Evolutionary conservation across 2,113 vertebrate species (phyloP).

Genomic region (Acrocephalus kingi): DNA sequence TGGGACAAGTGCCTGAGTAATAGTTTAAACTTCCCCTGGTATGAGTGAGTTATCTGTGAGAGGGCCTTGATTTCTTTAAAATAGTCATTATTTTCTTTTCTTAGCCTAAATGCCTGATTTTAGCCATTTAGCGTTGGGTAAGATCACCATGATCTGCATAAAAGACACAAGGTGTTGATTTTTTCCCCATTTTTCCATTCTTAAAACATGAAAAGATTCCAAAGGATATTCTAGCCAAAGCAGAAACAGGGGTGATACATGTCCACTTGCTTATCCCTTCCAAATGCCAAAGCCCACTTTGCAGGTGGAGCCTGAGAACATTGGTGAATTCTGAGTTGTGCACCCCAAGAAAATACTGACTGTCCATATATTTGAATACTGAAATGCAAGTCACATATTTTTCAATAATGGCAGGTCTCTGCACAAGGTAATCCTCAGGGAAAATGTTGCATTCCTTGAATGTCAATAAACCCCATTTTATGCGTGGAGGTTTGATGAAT

Average conservation of each 20-base stretch:
- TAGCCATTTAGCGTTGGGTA: neutral
- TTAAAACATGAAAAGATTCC: neutral
- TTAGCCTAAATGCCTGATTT: neutral
- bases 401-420: neutral
- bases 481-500: neutral
- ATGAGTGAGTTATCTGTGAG: neutral
- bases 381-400: neutral
- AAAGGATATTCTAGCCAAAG: neutral
- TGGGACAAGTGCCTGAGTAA: neutral
- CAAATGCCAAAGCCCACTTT: neutral
- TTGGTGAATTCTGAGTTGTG: neutral
- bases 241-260: neutral
- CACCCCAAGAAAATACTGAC: neutral
- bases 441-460: neutral
- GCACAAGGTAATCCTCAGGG: neutral
- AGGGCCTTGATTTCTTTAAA: neutral
- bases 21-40: neutral
- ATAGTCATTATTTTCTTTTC: too few relatives aligned
- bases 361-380: neutral
- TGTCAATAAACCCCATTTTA: neutral
- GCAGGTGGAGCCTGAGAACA: neutral
- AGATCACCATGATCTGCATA: neutral
- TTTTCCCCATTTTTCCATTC: neutral
- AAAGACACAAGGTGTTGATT: neutral
- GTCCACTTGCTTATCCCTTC: neutral